Base-by-base conservation (phyloP, 2,113 vertebrate genomes). In the Halichoeres trimaculatus region DNA sequence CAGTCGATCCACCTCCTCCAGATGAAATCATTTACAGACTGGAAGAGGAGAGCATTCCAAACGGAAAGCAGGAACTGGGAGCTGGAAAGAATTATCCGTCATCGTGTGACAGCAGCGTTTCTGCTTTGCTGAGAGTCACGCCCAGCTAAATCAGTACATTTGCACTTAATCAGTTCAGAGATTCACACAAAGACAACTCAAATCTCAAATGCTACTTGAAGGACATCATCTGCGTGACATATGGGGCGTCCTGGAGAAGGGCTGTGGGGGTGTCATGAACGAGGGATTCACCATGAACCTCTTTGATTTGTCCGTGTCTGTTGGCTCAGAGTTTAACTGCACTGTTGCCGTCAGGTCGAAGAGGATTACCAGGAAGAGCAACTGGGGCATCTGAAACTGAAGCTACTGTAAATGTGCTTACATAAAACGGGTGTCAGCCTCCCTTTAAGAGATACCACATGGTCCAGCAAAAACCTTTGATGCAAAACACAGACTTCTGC, bases 11-110 rank as follows among this genome's bases (percentile, higher is more conserved):
- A 78, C 72, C 68, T 74, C 72, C 65, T 70, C 88, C 91, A 93
- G 90, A 90, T 93, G 91, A 89, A 91, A 82, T 81, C 76, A 93
- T 93, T 92, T 88, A 80, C 80, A 73, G 71, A 77, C 69, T 80
- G 40, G 81, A 79, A 76, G 60, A 59, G 54, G 78, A 82, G 58
- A 35, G 76, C 75, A 86, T 88, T 89, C 84, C 85, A 82, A 63
- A 78, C 77, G 34, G 23, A 85, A 72, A 65, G 78, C 85, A 85
- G 66, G 52, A 70, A 22, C 41, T 56, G 70, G 52, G 70, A 87
- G 81, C 83, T 91, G 90, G 90, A 90, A 91, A 88, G 83, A 86
- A 89, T 91, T 87, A 90, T 78, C 67, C 61, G 78, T 54, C 54
- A 56, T 34, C 59, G 66, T 54, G 56, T 57, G 75, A 81, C 68